phyloP scores from a whole-genome alignment of 2,113 vertebrate genomes.

The Bujurquina vittata region DNA sequence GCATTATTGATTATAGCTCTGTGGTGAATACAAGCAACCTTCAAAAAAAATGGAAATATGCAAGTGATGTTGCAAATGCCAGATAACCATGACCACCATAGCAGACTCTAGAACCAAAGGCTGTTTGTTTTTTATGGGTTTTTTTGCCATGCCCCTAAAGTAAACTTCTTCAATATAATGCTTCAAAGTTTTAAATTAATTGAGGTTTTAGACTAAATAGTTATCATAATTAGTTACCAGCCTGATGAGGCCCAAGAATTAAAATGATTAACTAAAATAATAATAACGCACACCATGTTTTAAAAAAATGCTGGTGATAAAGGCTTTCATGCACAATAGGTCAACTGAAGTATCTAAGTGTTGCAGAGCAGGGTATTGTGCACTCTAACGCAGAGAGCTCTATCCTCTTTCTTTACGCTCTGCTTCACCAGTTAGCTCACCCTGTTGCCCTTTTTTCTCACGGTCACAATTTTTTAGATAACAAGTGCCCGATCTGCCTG shows the following conservation, averaged over 20 bases:
- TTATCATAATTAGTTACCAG: background rate
- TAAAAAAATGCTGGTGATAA: background rate
- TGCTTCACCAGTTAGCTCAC: background rate
- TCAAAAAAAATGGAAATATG: background rate
- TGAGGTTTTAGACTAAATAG: background rate
- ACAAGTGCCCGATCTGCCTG: background rate
- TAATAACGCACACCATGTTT: background rate
- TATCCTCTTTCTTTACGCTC: background rate
- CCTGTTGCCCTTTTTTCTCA: background rate
- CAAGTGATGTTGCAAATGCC: background rate
- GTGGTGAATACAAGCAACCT: background rate
- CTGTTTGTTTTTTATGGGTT: background rate
- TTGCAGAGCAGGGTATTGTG: background rate
- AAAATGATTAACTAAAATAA: background rate
- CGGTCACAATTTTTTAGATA: background rate
- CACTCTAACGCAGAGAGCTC: background rate
- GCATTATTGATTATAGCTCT: background rate
- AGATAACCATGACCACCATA: background rate
- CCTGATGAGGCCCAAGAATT: too few species aligned
- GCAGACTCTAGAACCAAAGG: background rate
- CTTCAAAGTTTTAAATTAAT: background rate
- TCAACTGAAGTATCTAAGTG: background rate
- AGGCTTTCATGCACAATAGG: background rate
- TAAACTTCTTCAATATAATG: background rate
- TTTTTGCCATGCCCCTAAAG: background rate